Percentiles rank a stretch among this genome's conserved stretches.
phyloP scores from a whole-genome alignment of 2,797 vertebrate genomes.

The Neomorphus geoffroyi region DNA sequence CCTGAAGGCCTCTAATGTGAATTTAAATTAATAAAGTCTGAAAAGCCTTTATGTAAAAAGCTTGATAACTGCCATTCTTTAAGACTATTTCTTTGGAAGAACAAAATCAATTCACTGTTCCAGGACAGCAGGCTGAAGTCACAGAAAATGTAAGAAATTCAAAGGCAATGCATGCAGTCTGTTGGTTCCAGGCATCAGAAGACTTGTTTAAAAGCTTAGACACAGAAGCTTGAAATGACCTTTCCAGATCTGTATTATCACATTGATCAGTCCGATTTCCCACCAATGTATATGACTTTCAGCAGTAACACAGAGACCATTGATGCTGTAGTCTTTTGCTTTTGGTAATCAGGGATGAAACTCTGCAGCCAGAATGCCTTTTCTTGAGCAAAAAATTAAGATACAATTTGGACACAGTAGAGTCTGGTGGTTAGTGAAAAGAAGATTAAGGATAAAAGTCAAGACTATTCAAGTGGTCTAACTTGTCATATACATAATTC shows the following conservation, averaged over 20 bases:
- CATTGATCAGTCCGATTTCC: not conserved
- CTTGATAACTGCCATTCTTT: not conserved
- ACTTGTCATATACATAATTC: not conserved
- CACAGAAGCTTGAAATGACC: not conserved
- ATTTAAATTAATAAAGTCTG: slow-evolving; percentile 33
- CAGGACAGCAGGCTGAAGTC: not conserved
- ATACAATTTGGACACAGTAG: not conserved
- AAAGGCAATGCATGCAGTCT: not conserved
- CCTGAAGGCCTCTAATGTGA: not conserved
- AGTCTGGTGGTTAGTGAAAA: not conserved
- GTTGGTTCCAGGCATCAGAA: not conserved
- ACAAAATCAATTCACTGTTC: not conserved
- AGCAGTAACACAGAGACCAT: not conserved
- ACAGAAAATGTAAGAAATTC: not conserved
- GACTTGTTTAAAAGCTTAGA: not conserved
- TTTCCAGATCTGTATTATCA: not conserved
- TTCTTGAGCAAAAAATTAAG: not conserved
- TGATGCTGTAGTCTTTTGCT: not conserved
- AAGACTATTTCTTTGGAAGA: not conserved
- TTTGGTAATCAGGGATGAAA: not conserved
- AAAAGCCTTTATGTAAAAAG: slow-evolving; percentile 7
- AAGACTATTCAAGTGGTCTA: not conserved
- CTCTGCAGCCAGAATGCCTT: not conserved
- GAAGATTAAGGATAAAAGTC: not conserved
- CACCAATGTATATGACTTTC: not conserved